phyloP scores from a whole-genome alignment of 2,797 vertebrate genomes.

The Malurus splendens region DNA sequence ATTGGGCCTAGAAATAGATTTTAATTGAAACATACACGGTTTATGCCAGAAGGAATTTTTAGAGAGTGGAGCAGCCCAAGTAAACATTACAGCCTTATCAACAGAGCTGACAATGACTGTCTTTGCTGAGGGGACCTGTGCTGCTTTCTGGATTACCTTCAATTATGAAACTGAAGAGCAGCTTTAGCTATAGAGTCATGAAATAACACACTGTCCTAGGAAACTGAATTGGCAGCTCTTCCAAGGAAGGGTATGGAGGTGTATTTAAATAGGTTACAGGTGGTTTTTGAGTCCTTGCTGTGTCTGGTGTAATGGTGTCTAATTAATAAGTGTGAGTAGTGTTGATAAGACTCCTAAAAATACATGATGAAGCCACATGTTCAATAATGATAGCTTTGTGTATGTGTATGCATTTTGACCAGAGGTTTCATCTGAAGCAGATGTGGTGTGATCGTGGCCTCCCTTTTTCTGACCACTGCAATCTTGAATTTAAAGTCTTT shows the following conservation, averaged over 20 bases:
- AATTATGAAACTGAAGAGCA: neutral
- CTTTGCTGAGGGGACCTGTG: neutral
- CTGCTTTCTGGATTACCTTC: neutral
- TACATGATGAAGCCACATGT: fast-evolving
- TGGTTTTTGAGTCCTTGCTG: neutral
- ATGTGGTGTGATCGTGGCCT: neutral
- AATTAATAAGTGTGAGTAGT: neutral
- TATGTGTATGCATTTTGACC: neutral
- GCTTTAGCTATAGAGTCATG: neutral
- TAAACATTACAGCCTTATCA: neutral
- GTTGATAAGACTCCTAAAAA: neutral
- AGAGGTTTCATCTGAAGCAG: neutral
- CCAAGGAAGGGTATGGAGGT: neutral
- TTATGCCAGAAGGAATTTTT: neutral
- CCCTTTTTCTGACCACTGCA: slow-evolving; percentile 53
- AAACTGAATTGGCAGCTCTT: neutral
- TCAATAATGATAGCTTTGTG: neutral
- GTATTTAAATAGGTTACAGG: neutral
- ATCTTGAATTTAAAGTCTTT: neutral
- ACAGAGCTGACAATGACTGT: neutral
- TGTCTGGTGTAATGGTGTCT: neutral
- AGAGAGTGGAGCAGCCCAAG: neutral
- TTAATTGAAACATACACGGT: neutral
- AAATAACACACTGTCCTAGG: neutral
- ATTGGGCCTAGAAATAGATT: neutral